Percentiles rank a stretch among this genome's conserved stretches.
Evolutionary conservation across 2,113 vertebrate species (phyloP).

Genomic region (Talpa occidentalis): DNA sequence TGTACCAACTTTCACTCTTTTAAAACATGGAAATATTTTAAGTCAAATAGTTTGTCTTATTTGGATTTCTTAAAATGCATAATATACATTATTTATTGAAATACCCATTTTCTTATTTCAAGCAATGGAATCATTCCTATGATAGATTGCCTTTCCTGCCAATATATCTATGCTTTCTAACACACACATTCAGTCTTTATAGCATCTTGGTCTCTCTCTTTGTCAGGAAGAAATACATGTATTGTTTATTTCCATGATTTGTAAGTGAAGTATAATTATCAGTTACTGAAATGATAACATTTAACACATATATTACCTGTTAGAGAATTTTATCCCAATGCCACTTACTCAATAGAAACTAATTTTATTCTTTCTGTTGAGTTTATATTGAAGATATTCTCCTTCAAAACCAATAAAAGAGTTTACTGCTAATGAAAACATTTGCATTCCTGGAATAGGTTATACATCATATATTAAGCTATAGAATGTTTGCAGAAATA

Average conservation of each 20-base stretch:
- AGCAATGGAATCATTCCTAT: background rate
- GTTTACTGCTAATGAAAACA: slow-evolving; percentile 56
- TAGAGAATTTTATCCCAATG: background rate
- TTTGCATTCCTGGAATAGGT: background rate
- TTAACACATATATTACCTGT: background rate
- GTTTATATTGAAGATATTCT: slow-evolving; percentile 28
- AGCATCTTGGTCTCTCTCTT: background rate
- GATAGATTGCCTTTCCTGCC: background rate
- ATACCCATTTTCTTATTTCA: slow-evolving; percentile 22
- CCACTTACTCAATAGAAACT: slow-evolving; percentile 53
- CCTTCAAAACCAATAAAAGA: slow-evolving; percentile 1
- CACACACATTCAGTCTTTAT: background rate
- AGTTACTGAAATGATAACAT: background rate
- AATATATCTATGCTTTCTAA: background rate
- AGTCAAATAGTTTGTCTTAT: background rate
- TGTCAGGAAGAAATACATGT: background rate
- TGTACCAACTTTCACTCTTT: background rate
- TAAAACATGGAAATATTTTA: slow-evolving; percentile 14
- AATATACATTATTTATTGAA: slow-evolving; percentile 26
- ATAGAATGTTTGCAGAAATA: background rate
- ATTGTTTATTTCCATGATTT: slow-evolving; percentile 54
- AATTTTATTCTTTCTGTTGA: slow-evolving; percentile 53
- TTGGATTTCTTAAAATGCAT: slow-evolving; percentile 10
- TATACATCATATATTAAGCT: background rate
- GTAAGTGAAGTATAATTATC: slow-evolving; percentile 11